A percentile compares a stretch with the other conserved stretches of the same genome.
These are phyloP conservation scores for Idaea straminata DNA, from an alignment of 2,888 invertebrate species.

Conservation along the genomic window DNA sequence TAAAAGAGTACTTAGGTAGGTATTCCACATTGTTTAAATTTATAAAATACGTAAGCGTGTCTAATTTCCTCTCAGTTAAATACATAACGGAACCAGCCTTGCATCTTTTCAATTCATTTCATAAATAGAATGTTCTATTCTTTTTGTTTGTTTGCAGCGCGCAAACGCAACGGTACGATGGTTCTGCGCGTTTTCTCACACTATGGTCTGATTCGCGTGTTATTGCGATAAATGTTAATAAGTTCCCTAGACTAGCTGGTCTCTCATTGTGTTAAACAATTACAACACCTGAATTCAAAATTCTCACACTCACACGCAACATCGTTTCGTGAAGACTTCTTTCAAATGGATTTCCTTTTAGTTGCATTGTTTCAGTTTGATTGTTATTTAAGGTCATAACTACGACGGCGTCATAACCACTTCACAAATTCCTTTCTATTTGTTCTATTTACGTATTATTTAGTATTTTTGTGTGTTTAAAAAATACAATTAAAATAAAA, in stretches of 20 bases:
- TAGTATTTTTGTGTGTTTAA: too few relatives aligned
- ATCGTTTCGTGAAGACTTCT: slow-evolving; percentile 10
- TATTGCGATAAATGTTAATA: slow-evolving; percentile 50
- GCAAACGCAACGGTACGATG: not conserved
- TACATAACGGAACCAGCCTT: not conserved
- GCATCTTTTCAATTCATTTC: slow-evolving; percentile 3
- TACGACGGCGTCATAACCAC: too few relatives aligned
- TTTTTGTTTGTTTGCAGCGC: not conserved
- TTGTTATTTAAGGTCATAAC: not conserved
- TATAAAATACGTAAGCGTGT: not conserved
- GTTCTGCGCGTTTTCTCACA: slow-evolving; percentile 25
- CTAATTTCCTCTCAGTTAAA: not conserved
- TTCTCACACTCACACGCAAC: slow-evolving; percentile 32
- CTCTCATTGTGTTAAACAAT: slow-evolving; percentile 52
- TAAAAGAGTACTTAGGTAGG: too few relatives aligned
- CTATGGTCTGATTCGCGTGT: slow-evolving; percentile 28
- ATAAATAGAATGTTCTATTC: not conserved
- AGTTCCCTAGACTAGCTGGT: slow-evolving; percentile 55
- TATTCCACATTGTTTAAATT: not conserved
- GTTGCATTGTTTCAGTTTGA: slow-evolving; percentile 4
- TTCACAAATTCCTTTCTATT: too few relatives aligned
- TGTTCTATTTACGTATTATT: too few relatives aligned
- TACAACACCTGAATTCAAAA: slow-evolving; percentile 40
- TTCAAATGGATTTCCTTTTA: not conserved
- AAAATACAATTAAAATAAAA: too few relatives aligned